A percentile compares a stretch with the other conserved stretches of the same genome.
These are phyloP conservation scores for Vulpes ferrilata DNA, from an alignment of 2,113 vertebrate species.

Conservation along the genomic window DNA sequence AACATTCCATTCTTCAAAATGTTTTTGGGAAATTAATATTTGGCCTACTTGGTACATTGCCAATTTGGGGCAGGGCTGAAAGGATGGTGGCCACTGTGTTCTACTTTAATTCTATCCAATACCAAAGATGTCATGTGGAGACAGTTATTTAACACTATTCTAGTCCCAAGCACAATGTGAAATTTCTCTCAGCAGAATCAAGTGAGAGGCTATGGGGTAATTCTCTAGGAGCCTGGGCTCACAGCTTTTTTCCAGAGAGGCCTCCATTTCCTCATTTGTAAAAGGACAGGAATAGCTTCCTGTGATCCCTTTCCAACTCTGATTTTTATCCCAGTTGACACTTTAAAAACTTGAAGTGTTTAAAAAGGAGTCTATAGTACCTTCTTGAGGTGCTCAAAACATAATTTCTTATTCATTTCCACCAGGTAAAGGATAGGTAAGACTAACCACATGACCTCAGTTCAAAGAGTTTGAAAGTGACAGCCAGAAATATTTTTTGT, in stretches of 20 bases:
- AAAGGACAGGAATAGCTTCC: constrained; percentile 14
- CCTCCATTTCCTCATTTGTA: constrained; percentile 31
- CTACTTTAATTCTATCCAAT: background rate
- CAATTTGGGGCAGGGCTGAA: background rate
- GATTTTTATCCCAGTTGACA: constrained; percentile 25
- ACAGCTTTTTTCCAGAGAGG: background rate
- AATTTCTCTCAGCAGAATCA: constrained; percentile 20
- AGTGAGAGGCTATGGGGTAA: background rate
- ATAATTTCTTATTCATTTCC: constrained; percentile 57
- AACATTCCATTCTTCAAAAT: constrained; percentile 22
- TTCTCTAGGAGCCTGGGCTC: background rate
- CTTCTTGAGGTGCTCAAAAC: background rate
- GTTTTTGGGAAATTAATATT: constrained; percentile 1
- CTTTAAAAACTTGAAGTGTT: constrained; percentile 38
- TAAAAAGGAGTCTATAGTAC: constrained; percentile 16
- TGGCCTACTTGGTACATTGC: background rate
- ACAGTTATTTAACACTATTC: background rate
- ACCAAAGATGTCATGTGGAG: background rate
- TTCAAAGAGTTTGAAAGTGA: constrained; percentile 1
- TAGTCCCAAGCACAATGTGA: background rate
- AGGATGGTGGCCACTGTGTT: background rate
- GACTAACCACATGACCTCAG: background rate
- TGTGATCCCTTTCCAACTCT: background rate
- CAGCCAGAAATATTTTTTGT: constrained; percentile 3
- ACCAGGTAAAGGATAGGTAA: background rate